A percentile compares a stretch with the other conserved stretches of the same genome.
phyloP scores from a whole-genome alignment of 2,888 invertebrate species.

The Cyrtodaria siliqua region DNA sequence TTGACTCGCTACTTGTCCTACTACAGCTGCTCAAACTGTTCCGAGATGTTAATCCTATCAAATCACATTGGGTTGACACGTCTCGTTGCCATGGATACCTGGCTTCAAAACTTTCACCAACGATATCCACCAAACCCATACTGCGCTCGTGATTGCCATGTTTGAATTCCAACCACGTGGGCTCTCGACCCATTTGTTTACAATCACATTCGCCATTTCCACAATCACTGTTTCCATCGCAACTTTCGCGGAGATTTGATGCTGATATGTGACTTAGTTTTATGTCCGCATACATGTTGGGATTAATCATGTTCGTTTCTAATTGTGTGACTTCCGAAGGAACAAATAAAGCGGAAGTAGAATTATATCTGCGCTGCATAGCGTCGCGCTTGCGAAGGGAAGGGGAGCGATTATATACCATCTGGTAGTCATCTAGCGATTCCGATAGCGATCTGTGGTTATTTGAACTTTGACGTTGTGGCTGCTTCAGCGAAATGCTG shows the following conservation, averaged over 20 bases:
- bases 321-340: neutral
- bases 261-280: too few species aligned
- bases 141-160: too few species aligned
- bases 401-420: slow-evolving; percentile 27
- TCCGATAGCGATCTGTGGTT: too few species aligned
- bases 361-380: slow-evolving; percentile 48
- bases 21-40: too few species aligned
- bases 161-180: too few species aligned
- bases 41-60: slow-evolving; percentile 13
- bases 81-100: slow-evolving; percentile 82
- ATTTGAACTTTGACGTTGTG: too few species aligned
- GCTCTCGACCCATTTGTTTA: too few species aligned
- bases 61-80: slow-evolving; percentile 78
- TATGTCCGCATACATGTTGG: neutral
- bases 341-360: slow-evolving; percentile 16
- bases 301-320: neutral
- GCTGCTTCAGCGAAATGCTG: too few species aligned
- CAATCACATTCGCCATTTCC: slow-evolving; percentile 1
- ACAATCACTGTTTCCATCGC: neutral
- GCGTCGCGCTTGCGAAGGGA: slow-evolving; percentile 37
- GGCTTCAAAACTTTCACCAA: slow-evolving; percentile 78
- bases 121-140: slow-evolving; percentile 73
- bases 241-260: neutral
- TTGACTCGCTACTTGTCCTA: too few species aligned
- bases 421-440: slow-evolving; percentile 10